Conservation (phyloP, 2,113 vertebrate genomes). For the Zeus faber region DNA sequence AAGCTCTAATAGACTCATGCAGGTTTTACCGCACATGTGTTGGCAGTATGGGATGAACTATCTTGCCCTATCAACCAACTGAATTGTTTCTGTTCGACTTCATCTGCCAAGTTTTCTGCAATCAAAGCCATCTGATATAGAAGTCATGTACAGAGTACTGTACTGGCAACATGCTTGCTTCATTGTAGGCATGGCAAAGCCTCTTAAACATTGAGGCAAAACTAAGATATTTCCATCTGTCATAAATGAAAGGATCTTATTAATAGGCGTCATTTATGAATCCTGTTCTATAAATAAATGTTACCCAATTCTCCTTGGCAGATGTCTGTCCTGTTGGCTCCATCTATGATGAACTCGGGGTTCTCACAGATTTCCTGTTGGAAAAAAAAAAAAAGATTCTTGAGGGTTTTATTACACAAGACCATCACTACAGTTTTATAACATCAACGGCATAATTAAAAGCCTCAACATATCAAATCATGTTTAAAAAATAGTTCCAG, state of each 20-base stretch:
- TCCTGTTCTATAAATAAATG: not conserved
- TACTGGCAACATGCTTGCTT: not conserved
- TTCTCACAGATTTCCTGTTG: conserved; percentile 93
- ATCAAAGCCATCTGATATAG: not conserved
- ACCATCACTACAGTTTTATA: no score
- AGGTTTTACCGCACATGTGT: not conserved
- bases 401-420: no score
- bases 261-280: not conserved
- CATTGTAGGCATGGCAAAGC: not conserved
- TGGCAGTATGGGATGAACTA: not conserved
- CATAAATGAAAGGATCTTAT: not conserved
- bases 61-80: not conserved
- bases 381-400: no score
- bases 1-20: not conserved
- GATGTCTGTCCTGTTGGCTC: conserved; percentile 95
- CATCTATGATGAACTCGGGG: conserved; percentile 91
- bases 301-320: conserved; percentile 97
- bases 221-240: not conserved
- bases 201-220: not conserved
- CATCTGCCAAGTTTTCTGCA: not conserved
- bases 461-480: no score
- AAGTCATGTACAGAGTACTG: not conserved
- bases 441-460: no score
- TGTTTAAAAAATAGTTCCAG: no score
- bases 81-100: not conserved